Evolutionary conservation across 2,888 invertebrate genomes (phyloP).

Genomic region (Temnothorax rugatulus): DNA sequence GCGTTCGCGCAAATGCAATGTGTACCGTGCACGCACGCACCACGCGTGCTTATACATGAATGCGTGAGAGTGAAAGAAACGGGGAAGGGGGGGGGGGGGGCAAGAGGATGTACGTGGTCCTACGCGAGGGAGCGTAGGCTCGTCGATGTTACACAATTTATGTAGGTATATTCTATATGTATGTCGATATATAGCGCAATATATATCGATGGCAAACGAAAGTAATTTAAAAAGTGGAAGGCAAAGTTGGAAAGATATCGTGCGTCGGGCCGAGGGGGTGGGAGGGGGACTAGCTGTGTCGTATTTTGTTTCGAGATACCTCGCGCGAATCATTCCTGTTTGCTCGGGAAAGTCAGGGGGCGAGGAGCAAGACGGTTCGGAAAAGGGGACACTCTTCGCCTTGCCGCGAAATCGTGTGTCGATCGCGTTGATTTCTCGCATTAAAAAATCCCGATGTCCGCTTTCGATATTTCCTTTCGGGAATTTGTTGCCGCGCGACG

Average conservation of each 20-base stretch:
- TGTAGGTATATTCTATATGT: conserved; percentile 82
- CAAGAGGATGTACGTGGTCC: conserved; percentile 50
- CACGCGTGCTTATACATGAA: background rate
- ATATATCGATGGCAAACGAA: conserved; percentile 76
- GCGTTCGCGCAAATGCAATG: conserved; percentile 18
- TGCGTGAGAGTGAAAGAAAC: conserved; percentile 11
- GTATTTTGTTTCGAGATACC: conserved; percentile 73
- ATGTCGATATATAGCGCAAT: conserved; percentile 78
- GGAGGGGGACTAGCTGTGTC: conserved; percentile 46
- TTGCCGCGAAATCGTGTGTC: background rate
- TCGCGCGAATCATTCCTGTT: conserved; percentile 77
- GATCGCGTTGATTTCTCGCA: background rate
- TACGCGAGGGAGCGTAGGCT: conserved; percentile 57
- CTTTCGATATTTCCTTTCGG: background rate
- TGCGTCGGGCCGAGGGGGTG: conserved; percentile 49
- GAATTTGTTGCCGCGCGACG: background rate
- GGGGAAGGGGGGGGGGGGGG: background rate
- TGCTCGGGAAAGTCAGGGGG: conserved; percentile 29
- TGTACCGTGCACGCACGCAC: background rate
- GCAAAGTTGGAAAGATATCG: conserved; percentile 50
- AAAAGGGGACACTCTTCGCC: background rate
- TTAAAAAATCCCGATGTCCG: background rate
- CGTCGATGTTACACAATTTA: conserved; percentile 77
- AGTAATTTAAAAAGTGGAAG: conserved; percentile 66
- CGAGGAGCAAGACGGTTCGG: conserved; percentile 6